Evolutionary conservation across 2,113 vertebrate species (phyloP).

Genomic region (Nanorana parkeri): DNA sequence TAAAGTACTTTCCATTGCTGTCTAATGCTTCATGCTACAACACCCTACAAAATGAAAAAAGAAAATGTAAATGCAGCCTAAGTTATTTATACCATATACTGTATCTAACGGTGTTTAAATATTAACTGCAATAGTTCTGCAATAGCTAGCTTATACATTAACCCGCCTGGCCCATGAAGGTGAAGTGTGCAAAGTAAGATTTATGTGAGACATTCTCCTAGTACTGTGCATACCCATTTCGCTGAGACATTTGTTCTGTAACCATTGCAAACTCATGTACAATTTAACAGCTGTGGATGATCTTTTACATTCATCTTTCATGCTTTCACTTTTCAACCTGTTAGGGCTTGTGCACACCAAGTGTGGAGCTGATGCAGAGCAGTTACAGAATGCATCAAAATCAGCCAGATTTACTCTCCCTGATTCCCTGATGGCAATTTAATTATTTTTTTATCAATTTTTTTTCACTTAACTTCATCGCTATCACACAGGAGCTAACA

Average conservation of each 20-base stretch:
- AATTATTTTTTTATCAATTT: too few relatives aligned
- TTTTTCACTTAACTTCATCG: too few relatives aligned
- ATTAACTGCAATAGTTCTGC: background rate
- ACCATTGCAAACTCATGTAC: background rate
- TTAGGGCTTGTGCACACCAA: too few relatives aligned
- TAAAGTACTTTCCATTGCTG: too few relatives aligned
- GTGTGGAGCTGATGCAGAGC: too few relatives aligned
- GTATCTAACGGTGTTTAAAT: background rate
- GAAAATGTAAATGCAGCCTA: background rate
- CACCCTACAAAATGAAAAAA: background rate
- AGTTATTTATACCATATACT: background rate
- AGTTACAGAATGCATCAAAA: too few relatives aligned
- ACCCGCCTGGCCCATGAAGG: background rate
- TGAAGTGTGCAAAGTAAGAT: background rate
- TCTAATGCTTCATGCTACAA: background rate
- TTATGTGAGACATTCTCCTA: background rate
- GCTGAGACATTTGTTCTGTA: background rate
- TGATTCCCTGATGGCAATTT: too few relatives aligned
- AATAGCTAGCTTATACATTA: conserved; percentile 3
- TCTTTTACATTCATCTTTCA: too few relatives aligned
- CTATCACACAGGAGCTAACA: too few relatives aligned
- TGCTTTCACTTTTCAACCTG: too few relatives aligned
- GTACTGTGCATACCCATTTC: background rate
- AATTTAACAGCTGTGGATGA: too few relatives aligned
- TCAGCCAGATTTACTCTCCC: too few relatives aligned